Base-by-base conservation (phyloP, 1,140 invertebrate species). In the Paraescarpia echinospica region DNA sequence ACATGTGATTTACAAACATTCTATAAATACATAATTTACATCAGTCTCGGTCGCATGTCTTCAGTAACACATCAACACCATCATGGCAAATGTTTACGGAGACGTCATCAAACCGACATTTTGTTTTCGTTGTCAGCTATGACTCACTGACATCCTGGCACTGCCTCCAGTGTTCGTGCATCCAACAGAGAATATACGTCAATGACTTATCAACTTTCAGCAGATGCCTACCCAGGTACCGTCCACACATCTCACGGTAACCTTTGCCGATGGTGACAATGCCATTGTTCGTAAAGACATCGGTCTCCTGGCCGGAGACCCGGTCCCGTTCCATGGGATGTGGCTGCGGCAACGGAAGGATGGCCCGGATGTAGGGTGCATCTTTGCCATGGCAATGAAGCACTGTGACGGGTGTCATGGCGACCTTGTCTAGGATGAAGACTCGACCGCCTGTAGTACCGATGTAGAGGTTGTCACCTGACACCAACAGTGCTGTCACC, bases 181-280 rank as follows among this genome's bases (percentile, higher is more conserved):
- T 27, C 59, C 59, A 77, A 77, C 59, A 77, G 4, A 77, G 59
- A 18, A 77, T 27, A 77, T 77, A 31, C 27, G 59, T 77, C 59
- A 77, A 77, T 77, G 59, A 77, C 59, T 77, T 77, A 18, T 77
- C 59, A 27, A 77, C 59, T 27, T 77, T 77, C 59, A 77, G 27
- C 59, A 4, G 59, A 18, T 77, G 59, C 22, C 59, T 77, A 31
- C 59, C 59, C 2, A 77, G 59, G 4, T 14, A 77, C 27, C 59
- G 59, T 31, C 59, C 59, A 77, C 14, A 77, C 59, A 77, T 77
- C 59, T 90, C 90, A 31, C 90, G 90, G n/a, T 90, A 90, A 41
- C 90, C 90, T 90, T 90, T 90, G 33, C 90, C 90, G 34, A 90
- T 90, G 8, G 90, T 90, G 22, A 90, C 35, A 18, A 90, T 22